These are phyloP conservation scores for Nyctalus aviator DNA, from an alignment of 2,797 vertebrate genomes.

Conservation along the genomic window DNA sequence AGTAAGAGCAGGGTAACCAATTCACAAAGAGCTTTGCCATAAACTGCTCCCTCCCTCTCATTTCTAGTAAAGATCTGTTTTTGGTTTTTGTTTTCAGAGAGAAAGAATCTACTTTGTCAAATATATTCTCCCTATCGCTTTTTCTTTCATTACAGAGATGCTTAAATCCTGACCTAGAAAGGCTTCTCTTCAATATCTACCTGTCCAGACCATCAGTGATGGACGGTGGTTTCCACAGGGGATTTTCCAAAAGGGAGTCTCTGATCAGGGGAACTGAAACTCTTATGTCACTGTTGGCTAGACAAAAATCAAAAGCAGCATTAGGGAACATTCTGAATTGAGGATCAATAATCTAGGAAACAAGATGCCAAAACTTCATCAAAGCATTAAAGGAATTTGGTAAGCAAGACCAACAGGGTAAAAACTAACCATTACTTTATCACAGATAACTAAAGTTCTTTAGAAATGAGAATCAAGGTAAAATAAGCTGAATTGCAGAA, in stretches of 20 bases:
- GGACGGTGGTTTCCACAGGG: constrained; percentile 62
- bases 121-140: background rate
- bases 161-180: constrained; percentile 22
- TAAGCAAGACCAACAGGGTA: constrained; percentile 46
- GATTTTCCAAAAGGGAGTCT: constrained; percentile 74
- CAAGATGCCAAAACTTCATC: constrained; percentile 29
- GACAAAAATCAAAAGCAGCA: constrained; percentile 70
- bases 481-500: constrained; percentile 54
- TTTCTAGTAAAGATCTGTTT: constrained; percentile 43
- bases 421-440: constrained; percentile 41
- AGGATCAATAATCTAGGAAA: constrained; percentile 42
- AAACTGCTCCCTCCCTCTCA: constrained; percentile 1
- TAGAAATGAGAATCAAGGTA: constrained; percentile 41
- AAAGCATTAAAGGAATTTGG: constrained; percentile 57
- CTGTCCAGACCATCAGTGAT: background rate
- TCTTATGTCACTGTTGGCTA: constrained; percentile 57
- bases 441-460: constrained; percentile 33
- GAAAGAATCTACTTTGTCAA: constrained; percentile 8
- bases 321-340: constrained; percentile 49
- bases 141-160: constrained; percentile 20
- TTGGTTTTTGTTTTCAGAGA: constrained; percentile 43
- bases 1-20: constrained; percentile 39
- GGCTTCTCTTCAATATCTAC: constrained; percentile 10
- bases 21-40: constrained; percentile 49
- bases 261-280: constrained; percentile 71